Base-by-base conservation (phyloP, 2,888 invertebrate genomes). In the Lymantria dispar region DNA sequence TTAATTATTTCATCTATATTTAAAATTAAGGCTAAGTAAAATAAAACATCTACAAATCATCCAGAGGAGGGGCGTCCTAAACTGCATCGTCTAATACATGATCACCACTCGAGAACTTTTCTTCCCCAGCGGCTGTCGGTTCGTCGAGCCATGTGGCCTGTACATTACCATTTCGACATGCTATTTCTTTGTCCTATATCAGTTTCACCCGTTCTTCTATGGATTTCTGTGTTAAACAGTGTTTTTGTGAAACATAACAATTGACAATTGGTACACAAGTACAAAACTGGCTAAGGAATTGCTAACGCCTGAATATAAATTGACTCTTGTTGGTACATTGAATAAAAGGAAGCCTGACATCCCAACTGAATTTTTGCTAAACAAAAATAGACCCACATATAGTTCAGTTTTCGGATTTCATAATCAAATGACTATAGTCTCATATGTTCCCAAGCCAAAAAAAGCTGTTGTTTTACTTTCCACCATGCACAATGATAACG, bases 171-270 rank as follows among this genome's bases (percentile, higher is more conserved):
- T n/a, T n/a, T n/a, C n/a, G n/a, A n/a, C n/a, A n/a, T n/a, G n/a
- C n/a, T n/a, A n/a, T n/a, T n/a, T n/a, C n/a, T n/a, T n/a, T n/a
- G n/a, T n/a, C n/a, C n/a, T n/a, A n/a, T n/a, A n/a, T n/a, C n/a
- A n/a, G n/a, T n/a, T n/a, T n/a, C n/a, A n/a, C n/a, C n/a, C n/a
- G n/a, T n/a, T n/a, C n/a, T n/a, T n/a, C n/a, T n/a, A n/a, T n/a
- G n/a, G n/a, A n/a, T n/a, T n/a, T n/a, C n/a, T n/a, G n/a, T n/a
- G n/a, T n/a, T n/a, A n/a, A n/a, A n/a, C n/a, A n/a, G n/a, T n/a
- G n/a, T n/a, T n/a, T n/a, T n/a, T n/a, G n/a, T n/a, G 50, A 37
- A 56, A 56, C 45, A 38, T 53, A 46, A 53, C 53, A 39, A 53
- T 48, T 13, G 45, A 54, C 40, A 54, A 54, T 33, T 57, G 47